Evolutionary conservation across 2,888 invertebrate genomes (phyloP), one percentile per base, ranked within the genome.

Genomic region (Amphimallon solstitiale): DNA sequence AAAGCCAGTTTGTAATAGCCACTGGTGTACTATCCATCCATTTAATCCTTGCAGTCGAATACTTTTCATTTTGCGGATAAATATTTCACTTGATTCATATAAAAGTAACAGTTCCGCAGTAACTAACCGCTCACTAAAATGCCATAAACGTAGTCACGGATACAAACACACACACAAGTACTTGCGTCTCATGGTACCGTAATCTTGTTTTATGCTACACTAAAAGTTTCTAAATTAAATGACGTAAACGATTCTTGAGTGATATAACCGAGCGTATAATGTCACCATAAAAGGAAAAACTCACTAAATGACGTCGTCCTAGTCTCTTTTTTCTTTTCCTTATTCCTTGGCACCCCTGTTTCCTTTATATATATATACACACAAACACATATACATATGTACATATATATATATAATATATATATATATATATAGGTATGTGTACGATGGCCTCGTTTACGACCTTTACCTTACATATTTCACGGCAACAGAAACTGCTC

Each of bases 221-320:
- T 61, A 61, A 61, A 61, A 46, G 46, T 38, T 34, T 37, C 61
- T 61, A 61, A 61, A 61, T 61, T 61, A 61, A 61, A 48, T 61
- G 61, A 48, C 46, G 37, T 46, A 48, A 48, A 35, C 61, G 61
- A 61, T 61, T 61, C 48, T 37, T 61, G 38, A 61, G 46, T 48
- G 61, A 61, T 46, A 61, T 49, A 61, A 48, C 48, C 48, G 19
- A 34, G 23, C 14, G 14, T 48, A 35, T 45, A 61, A 61, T 46
- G 48, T 34, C 37, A 48, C 37, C 21, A 45, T 61, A 61, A 61
- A 61, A 45, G 37, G 10, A 10, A 19, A 14, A 17, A 14, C 48
- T 49, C 23, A 1, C 48, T 14, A 29, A 49, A 49, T 49, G 29
- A 23, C 48, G 48, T 49, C 23, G 48, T 29, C 23, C 12, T 21